phyloP scores from a whole-genome alignment of 1,140 invertebrate genomes.

The Leucophenga varia region DNA sequence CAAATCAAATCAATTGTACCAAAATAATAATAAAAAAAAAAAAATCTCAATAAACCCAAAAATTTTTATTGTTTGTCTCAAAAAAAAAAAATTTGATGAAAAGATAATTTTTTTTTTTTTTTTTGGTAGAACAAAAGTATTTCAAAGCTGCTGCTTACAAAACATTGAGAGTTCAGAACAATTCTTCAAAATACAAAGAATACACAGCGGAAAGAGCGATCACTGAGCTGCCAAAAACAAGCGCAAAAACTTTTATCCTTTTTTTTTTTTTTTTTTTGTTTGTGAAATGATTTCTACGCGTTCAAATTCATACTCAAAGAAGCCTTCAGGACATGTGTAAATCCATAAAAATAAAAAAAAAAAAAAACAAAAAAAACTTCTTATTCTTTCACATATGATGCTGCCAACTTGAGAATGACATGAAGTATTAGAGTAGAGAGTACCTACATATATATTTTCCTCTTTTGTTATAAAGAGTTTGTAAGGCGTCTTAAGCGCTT shows the following conservation, averaged over 20 bases:
- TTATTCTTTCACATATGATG: no score
- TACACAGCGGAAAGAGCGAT: conserved; percentile 47
- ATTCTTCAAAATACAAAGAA: conserved; percentile 29
- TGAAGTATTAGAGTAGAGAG: conserved; percentile 38
- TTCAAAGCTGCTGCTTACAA: conserved; percentile 33
- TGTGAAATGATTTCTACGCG: conserved; percentile 1
- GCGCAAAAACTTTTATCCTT: conserved; percentile 2
- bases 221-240: conserved; percentile 30
- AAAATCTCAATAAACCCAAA: conserved; percentile 14
- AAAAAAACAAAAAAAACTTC: no score
- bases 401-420: background rate
- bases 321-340: background rate
- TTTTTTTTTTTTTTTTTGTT: no score
- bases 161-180: conserved; percentile 26
- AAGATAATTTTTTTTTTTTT: no score
- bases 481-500: conserved; percentile 40
- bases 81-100: conserved; percentile 15
- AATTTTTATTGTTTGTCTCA: conserved; percentile 3
- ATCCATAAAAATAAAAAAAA: no score
- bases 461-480: conserved; percentile 25
- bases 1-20: conserved; percentile 39
- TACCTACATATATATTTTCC: no score
- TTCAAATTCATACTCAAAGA: conserved; percentile 17
- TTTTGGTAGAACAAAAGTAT: no score
- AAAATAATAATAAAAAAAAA: conserved; percentile 31